Base-by-base conservation (phyloP, 2,888 invertebrate genomes). In the Trachelus troglodyta region DNA sequence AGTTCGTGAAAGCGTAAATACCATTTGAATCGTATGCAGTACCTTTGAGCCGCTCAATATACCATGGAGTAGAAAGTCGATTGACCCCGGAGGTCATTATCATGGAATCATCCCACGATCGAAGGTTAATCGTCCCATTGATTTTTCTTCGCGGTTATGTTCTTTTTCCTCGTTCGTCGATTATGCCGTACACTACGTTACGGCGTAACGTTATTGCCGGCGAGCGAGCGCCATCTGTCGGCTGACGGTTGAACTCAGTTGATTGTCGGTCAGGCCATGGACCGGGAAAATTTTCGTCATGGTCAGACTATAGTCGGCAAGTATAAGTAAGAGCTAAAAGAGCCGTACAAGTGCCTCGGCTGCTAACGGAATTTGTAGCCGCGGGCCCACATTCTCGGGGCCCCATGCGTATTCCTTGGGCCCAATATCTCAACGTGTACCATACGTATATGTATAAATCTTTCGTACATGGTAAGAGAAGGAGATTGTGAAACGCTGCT, bases 341-440 rank as follows among this genome's bases (percentile, higher is more conserved):
- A 80, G 81, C 81, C 88, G 85, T 87, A 87, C 88, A 87, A 89
- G 89, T 89, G 87, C 88, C 82, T 1, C 6, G 81, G 79, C 77
- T 69, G 73, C 85, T 90, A 90, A 90, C 90, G 90, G 90, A 90
- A 87, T 89, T 88, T 85, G 84, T 89, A 84, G 90, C 90, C 89
- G 84, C 82, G 79, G 87, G 89, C 84, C 82, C 88, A 80, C 87
- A 88, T 89, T 89, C 89, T 85, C 85, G 82, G 78, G 80, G 71
- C 37, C 77, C 82, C 79, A 80, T 80, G 80, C 81, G 80, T 82
- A 81, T 79, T 81, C 81, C 80, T 74, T 77, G 74, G 6, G 40
- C 73, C 73, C 73, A 40, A 40, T 40, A 40, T 40, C 40, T 40
- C 1, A 40, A 40, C 40, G 15, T 40, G 40, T 15, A 40, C 15